phyloP scores from a whole-genome alignment of 1,140 invertebrate genomes.

The Drosophila insularis region DNA sequence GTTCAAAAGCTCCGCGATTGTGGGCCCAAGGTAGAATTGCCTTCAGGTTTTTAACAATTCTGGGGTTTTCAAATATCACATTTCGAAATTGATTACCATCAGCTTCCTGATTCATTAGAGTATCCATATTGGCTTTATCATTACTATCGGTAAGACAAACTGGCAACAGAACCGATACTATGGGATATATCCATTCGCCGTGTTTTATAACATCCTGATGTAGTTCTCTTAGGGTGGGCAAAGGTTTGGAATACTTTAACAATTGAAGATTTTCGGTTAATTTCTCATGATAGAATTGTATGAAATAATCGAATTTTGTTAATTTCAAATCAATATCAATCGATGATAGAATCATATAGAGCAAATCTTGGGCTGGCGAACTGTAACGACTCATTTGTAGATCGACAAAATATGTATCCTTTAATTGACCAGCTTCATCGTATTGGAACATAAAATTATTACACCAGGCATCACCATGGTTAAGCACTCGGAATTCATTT shows the following conservation, averaged over 20 bases:
- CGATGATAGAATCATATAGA: slow-evolving; percentile 66
- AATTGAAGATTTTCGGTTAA: slow-evolving; percentile 55
- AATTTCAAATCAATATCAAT: slow-evolving; percentile 55
- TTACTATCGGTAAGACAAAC: slow-evolving; percentile 48
- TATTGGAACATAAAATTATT: slow-evolving; percentile 83
- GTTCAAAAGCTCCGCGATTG: slow-evolving; percentile 60
- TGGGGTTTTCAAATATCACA: slow-evolving; percentile 41
- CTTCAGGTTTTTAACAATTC: slow-evolving; percentile 41
- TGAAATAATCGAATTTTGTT: slow-evolving; percentile 61
- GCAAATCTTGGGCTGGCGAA: slow-evolving; percentile 66
- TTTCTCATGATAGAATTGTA: slow-evolving; percentile 61
- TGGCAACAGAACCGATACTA: slow-evolving; percentile 50
- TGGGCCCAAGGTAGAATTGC: slow-evolving; percentile 65
- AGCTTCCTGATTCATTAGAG: slow-evolving; percentile 40
- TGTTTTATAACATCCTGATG: slow-evolving; percentile 50
- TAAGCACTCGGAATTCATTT: slow-evolving; percentile 85
- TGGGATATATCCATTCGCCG: slow-evolving; percentile 59
- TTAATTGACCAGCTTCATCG: slow-evolving; percentile 43
- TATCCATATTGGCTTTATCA: slow-evolving; percentile 63
- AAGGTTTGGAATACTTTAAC: slow-evolving; percentile 46
- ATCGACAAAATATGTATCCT: slow-evolving; percentile 62
- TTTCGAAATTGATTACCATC: slow-evolving; percentile 50
- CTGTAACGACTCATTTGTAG: slow-evolving; percentile 70
- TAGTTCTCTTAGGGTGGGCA: slow-evolving; percentile 49
- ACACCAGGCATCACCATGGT: slow-evolving; percentile 85